These are phyloP conservation scores for Anas georgica DNA, from an alignment of 2,797 vertebrate species.

Conservation along the genomic window DNA sequence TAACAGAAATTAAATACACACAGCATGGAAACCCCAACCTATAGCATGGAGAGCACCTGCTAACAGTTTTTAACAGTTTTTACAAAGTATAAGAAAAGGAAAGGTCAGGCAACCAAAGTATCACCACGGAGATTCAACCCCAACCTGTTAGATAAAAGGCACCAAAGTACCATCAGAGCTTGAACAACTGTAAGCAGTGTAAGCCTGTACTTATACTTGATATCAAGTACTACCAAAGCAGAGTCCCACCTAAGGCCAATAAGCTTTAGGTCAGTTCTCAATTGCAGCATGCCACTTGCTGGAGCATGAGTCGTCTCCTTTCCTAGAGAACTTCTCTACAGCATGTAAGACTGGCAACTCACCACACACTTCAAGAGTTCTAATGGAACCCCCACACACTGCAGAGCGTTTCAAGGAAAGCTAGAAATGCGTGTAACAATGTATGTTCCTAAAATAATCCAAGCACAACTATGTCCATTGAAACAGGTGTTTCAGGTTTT, in stretches of 20 bases:
- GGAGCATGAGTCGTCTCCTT: neutral
- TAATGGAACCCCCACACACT: neutral
- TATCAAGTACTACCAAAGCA: neutral
- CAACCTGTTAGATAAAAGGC: neutral
- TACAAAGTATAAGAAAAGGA: neutral
- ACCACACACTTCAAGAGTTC: neutral
- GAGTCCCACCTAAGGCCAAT: neutral
- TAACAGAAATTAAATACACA: neutral
- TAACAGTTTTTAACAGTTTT: neutral
- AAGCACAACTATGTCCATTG: constrained; percentile 13
- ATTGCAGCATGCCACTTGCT: neutral
- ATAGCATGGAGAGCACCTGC: neutral
- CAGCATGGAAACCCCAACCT: neutral
- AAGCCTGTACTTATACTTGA: neutral
- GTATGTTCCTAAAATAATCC: neutral
- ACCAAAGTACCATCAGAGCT: neutral
- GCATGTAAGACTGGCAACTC: accelerated
- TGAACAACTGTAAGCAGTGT: neutral
- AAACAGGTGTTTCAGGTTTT: constrained; percentile 34
- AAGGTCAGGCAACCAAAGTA: neutral
- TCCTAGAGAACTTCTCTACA: neutral
- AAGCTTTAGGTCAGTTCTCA: neutral
- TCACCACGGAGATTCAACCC: neutral
- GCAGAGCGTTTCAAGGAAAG: neutral
- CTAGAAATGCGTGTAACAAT: neutral